Evolutionary conservation across 2,888 invertebrate species (phyloP).

Genomic region (Lycaena phlaeas): DNA sequence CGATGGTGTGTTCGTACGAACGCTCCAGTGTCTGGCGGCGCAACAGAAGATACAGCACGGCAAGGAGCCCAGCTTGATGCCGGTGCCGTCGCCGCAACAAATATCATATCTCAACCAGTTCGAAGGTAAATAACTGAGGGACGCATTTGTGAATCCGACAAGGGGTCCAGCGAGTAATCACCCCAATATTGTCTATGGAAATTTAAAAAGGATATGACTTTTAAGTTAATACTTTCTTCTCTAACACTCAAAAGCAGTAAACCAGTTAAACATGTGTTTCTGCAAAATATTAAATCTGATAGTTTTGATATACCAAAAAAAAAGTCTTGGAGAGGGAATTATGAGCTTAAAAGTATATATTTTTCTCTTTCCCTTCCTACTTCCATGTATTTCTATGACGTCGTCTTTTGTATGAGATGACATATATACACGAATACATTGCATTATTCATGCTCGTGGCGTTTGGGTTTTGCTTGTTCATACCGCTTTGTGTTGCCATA

Average conservation of each 20-base stretch:
- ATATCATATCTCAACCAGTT: constrained; percentile 96
- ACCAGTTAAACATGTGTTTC: too few species aligned
- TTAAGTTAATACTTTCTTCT: too few species aligned
- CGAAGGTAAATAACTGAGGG: constrained; percentile 75
- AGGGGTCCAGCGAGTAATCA: too few species aligned
- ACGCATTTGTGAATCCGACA: constrained; percentile 4
- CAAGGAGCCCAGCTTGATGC: constrained; percentile 93
- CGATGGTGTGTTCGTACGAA: constrained; percentile 70
- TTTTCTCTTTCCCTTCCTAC: neutral
- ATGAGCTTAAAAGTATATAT: neutral
- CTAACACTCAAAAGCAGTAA: too few species aligned
- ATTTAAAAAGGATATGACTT: too few species aligned
- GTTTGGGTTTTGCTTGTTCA: neutral
- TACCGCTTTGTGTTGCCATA: constrained; percentile 1
- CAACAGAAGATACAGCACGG: constrained; percentile 68
- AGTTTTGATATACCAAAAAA: too few species aligned
- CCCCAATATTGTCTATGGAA: too few species aligned
- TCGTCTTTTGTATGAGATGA: neutral
- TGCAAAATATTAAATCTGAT: too few species aligned
- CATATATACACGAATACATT: neutral
- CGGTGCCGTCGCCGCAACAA: constrained; percentile 96
- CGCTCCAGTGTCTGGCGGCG: constrained; percentile 69
- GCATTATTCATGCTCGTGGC: neutral
- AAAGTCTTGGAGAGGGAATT: too few species aligned
- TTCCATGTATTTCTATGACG: too few species aligned